phyloP scores from a whole-genome alignment of 2,113 vertebrate genomes.

The Nyctereutes procyonoides region DNA sequence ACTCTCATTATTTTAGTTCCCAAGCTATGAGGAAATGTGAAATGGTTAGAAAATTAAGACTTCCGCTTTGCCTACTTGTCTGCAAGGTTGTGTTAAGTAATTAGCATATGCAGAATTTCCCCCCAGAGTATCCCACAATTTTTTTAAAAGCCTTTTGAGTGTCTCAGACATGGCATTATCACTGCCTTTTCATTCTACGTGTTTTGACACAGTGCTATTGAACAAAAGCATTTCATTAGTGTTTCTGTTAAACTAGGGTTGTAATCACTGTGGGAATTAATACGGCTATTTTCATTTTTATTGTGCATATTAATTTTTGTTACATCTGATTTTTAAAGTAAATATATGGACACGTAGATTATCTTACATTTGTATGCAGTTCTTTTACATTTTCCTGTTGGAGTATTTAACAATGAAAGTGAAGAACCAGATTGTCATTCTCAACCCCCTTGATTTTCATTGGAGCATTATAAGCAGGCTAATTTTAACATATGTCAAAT shows the following conservation, averaged over 20 bases:
- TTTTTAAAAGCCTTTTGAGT: neutral
- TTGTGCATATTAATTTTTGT: neutral
- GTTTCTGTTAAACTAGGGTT: constrained; percentile 3
- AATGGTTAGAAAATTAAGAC: neutral
- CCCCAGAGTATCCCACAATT: neutral
- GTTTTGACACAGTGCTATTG: neutral
- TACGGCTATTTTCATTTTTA: constrained; percentile 28
- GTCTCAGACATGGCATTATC: neutral
- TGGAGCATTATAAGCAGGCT: neutral
- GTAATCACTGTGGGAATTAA: neutral
- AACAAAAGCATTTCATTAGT: neutral
- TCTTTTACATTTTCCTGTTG: neutral
- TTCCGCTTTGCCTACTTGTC: neutral
- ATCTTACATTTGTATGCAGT: neutral
- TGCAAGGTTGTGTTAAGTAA: neutral
- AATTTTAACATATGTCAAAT: neutral
- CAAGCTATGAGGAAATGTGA: neutral
- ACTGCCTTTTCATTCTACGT: neutral
- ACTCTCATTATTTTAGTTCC: neutral
- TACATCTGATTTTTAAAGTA: constrained; percentile 49
- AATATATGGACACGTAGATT: neutral
- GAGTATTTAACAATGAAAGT: constrained; percentile 1
- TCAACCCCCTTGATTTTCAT: constrained; percentile 30
- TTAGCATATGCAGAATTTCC: neutral
- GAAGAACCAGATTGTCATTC: neutral